A percentile compares a stretch with the other conserved stretches of the same genome.
phyloP scores from a whole-genome alignment of 2,797 vertebrate genomes.

The Coendou prehensilis region DNA sequence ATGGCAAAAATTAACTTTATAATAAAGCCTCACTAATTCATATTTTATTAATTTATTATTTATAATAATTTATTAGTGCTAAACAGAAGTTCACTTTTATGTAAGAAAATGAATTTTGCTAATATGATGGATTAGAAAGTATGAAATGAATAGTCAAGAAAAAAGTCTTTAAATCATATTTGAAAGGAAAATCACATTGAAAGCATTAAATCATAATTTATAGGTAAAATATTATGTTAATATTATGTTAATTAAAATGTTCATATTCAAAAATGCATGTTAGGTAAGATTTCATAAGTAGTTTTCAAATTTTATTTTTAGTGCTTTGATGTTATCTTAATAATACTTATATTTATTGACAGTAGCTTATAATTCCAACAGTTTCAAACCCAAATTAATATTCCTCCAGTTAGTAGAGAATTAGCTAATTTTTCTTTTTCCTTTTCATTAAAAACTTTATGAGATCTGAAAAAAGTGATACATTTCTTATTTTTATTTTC shows the following conservation, averaged over 20 bases:
- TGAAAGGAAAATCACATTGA: neutral
- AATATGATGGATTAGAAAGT: neutral
- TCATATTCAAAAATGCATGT: neutral
- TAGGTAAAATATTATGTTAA: neutral
- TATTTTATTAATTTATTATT: conserved; percentile 18
- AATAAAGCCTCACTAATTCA: neutral
- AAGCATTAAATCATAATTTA: neutral
- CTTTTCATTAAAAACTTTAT: conserved; percentile 48
- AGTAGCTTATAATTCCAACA: neutral
- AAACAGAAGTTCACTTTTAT: neutral
- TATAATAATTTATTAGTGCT: neutral
- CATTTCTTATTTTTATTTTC: conserved; percentile 43
- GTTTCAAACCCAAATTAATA: neutral
- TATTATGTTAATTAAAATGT: neutral
- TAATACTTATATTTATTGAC: neutral
- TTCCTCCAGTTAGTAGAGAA: neutral
- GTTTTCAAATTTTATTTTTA: neutral
- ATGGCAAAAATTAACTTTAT: neutral
- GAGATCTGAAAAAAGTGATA: neutral
- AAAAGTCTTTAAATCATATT: neutral
- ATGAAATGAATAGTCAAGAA: neutral
- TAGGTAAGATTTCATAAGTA: neutral
- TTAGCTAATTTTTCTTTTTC: neutral
- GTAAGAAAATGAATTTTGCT: conserved; percentile 18
- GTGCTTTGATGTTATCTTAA: neutral